Conservation (phyloP, 2,888 invertebrate species). For the Horisme vitalbata region DNA sequence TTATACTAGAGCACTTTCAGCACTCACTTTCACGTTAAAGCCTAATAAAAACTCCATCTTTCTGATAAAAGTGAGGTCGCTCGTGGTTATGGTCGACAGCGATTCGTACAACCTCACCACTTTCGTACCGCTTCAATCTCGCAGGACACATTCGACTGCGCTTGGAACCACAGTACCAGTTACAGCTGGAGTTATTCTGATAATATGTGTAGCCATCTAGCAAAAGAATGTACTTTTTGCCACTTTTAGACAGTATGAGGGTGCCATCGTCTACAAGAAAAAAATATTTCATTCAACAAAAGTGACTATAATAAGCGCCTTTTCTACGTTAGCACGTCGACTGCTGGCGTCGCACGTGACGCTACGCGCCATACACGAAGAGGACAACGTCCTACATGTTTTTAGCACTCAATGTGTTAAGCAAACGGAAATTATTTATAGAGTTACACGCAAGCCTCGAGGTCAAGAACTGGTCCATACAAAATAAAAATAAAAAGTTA, state of each 20-base stretch:
- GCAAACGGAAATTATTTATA: no score
- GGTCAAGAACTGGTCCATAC: no score
- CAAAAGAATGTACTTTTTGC: slow-evolving; percentile 46
- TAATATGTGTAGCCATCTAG: slow-evolving; percentile 50
- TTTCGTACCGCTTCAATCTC: slow-evolving; percentile 28
- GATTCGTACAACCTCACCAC: slow-evolving; percentile 25
- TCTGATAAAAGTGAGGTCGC: slow-evolving; percentile 31
- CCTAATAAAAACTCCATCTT: not conserved
- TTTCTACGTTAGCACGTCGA: no score
- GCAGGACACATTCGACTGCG: slow-evolving; percentile 36
- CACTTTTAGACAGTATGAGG: slow-evolving; percentile 44
- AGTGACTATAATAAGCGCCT: no score
- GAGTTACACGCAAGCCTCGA: no score
- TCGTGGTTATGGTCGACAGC: slow-evolving; percentile 37
- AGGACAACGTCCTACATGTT: no score
- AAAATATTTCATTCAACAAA: not conserved
- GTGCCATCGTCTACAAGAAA: slow-evolving; percentile 23
- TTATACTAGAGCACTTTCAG: no score
- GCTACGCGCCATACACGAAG: no score
- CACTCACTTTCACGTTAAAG: no score
- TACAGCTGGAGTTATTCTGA: slow-evolving; percentile 44
- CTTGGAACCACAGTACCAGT: slow-evolving; percentile 47
- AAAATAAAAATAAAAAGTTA: no score
- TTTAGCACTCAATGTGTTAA: no score
- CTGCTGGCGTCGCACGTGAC: no score